Conservation (phyloP, 2,797 vertebrate species). For the Orestias chungarensis region DNA sequence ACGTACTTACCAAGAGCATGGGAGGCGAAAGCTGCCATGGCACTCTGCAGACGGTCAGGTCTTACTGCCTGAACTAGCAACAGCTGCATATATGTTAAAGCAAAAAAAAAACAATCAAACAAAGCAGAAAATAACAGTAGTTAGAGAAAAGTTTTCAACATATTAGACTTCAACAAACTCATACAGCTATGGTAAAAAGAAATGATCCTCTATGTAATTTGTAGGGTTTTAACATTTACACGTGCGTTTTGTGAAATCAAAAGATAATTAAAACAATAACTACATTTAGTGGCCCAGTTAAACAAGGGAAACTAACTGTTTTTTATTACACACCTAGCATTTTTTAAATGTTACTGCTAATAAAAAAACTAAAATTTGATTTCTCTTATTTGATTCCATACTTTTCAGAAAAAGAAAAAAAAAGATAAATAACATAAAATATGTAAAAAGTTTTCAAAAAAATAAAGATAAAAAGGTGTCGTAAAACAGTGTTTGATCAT, state of each 20-base stretch:
- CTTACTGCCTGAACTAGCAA: slow-evolving; percentile 90
- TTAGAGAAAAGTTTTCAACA: slow-evolving; percentile 5
- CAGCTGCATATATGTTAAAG: slow-evolving; percentile 73
- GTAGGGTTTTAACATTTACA: background rate
- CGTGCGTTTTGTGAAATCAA: background rate
- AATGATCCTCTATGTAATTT: background rate
- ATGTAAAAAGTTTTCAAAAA: too few species aligned
- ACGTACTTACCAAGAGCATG: slow-evolving; percentile 86
- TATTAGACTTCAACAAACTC: background rate
- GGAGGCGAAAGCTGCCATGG: slow-evolving; percentile 90
- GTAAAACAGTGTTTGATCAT: too few species aligned
- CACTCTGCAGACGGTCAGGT: slow-evolving; percentile 92
- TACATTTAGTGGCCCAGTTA: background rate
- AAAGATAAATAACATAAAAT: too few species aligned
- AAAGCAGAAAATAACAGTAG: slow-evolving; percentile 2
- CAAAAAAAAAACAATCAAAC: background rate
- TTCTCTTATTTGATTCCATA: too few species aligned
- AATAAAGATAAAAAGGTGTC: too few species aligned
- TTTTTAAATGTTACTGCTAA: background rate
- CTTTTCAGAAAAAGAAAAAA: too few species aligned
- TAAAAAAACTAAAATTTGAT: background rate
- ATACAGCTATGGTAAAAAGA: background rate
- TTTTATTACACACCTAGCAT: background rate
- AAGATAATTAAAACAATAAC: background rate
- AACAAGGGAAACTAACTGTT: background rate